A percentile compares a stretch with the other conserved stretches of the same genome.
These are phyloP conservation scores for Gallirallus australis DNA, from an alignment of 2,797 vertebrate species.

Conservation along the genomic window DNA sequence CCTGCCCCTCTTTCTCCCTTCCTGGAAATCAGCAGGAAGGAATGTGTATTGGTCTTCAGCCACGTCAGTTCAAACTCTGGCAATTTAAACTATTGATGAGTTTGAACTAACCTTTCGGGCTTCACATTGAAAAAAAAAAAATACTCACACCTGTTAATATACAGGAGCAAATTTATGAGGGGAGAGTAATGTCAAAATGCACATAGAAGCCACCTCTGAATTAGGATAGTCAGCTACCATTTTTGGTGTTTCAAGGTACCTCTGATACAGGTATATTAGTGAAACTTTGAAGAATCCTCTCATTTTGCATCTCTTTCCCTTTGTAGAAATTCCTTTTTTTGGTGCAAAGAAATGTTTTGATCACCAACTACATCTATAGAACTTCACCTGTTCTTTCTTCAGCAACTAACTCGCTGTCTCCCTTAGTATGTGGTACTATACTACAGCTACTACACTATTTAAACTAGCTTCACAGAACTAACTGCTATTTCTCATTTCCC, in stretches of 20 bases:
- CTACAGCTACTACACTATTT: neutral
- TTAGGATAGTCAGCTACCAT: neutral
- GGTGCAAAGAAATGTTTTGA: neutral
- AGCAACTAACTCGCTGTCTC: neutral
- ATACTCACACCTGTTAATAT: neutral
- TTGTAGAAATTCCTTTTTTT: neutral
- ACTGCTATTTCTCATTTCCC: neutral
- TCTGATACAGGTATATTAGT: neutral
- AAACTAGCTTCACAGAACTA: neutral
- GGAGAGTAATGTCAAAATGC: neutral
- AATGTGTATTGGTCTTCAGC: neutral
- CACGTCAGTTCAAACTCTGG: neutral
- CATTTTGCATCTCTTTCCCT: neutral
- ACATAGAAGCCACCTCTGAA: fast-evolving
- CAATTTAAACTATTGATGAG: neutral
- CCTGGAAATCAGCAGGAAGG: neutral
- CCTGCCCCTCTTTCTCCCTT: neutral
- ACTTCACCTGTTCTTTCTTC: neutral
- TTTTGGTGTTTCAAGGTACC: neutral
- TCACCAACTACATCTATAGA: neutral
- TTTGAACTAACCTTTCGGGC: neutral
- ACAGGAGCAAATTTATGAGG: fast-evolving
- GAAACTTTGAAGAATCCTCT: neutral
- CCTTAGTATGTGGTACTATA: neutral
- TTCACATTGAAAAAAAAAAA: neutral